Evolutionary conservation across 2,797 vertebrate species (phyloP), one percentile per base, ranked within the genome.

Genomic region (Malurus splendens): DNA sequence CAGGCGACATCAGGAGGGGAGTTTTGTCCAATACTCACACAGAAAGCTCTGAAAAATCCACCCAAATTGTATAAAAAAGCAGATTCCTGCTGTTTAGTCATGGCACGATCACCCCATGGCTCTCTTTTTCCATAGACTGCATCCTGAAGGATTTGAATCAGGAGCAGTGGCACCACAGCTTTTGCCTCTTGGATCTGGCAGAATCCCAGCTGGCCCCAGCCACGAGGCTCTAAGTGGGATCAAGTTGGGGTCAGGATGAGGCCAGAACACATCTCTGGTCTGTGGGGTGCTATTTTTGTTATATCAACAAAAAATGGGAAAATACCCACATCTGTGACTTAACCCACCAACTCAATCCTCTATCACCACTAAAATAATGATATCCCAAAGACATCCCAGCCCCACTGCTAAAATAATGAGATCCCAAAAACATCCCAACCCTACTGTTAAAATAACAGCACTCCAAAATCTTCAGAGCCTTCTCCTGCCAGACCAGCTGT

Each of bases 181-280:
- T 72, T 74, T 20, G 19, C 10, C 4, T 61, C 60, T 60, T 51
- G 62, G 41, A 38, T 25, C 10, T 42, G 8, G 11, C 39, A 42
- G n/a, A 57, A 54, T 27, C n/a, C 36, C 41, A 55, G 4, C 14
- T 52, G 22, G 9, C 5, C 18, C 41, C 23, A 28, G 39, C 27
- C 16, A 24, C 0, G 0, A 1, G 2, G 27, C 17, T 77, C 65
- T 39, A 18, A 32, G 15, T 2, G 3, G 23, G 10, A 28, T 18
- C 24, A 80, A 75, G 39, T 9, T 2, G 18, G 11, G 50, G 27
- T 19, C 42, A 82, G 55, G 66, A 32, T 51, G 47, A 86, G n/a
- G 33, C n/a, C 51, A 42, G 51, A 83, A 41, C 18, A 59, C 32
- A 50, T 30, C n/a, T 19, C 56, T 41, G 44, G 6, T 50, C 36